Evolutionary conservation across 2,888 invertebrate genomes (phyloP).

Genomic region (Agapostemon virescens): DNA sequence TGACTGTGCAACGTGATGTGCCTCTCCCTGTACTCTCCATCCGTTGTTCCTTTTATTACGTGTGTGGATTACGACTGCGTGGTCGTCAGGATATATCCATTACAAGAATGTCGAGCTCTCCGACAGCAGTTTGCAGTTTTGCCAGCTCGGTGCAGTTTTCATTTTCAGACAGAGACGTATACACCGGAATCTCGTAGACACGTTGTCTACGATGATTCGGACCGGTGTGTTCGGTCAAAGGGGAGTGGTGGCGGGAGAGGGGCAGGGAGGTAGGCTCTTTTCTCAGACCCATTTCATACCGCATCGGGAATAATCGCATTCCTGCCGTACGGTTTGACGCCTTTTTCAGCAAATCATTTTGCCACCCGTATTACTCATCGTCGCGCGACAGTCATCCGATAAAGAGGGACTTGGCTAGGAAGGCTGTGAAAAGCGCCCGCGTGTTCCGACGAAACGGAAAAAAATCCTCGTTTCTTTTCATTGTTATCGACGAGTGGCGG

Average conservation of each 20-base stretch:
- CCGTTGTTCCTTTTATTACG: slow-evolving; percentile 67
- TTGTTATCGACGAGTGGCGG: slow-evolving; percentile 37
- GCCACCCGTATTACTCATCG: not conserved
- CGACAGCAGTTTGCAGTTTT: slow-evolving; percentile 63
- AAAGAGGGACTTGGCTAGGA: not conserved
- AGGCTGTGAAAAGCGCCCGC: not conserved
- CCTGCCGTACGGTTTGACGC: not conserved
- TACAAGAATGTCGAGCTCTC: slow-evolving; percentile 65
- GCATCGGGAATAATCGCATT: not conserved
- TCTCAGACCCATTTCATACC: not conserved
- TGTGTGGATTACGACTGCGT: slow-evolving; percentile 63
- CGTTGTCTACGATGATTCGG: not conserved
- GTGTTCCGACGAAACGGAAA: not conserved
- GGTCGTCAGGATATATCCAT: slow-evolving; percentile 66
- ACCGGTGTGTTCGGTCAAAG: not conserved
- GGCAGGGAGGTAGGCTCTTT: too few relatives aligned
- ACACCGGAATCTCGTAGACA: not conserved
- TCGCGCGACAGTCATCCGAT: not conserved
- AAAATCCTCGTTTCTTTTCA: slow-evolving; percentile 33
- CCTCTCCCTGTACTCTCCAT: slow-evolving; percentile 59
- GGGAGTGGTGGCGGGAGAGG: too few relatives aligned
- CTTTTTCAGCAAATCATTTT: slow-evolving; percentile 5
- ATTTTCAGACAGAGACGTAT: slow-evolving; percentile 55
- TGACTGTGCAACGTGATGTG: slow-evolving; percentile 61
- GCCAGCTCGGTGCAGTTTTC: slow-evolving; percentile 54